Base-by-base conservation (phyloP, 2,888 invertebrate species). In the Nasonia oneida region DNA sequence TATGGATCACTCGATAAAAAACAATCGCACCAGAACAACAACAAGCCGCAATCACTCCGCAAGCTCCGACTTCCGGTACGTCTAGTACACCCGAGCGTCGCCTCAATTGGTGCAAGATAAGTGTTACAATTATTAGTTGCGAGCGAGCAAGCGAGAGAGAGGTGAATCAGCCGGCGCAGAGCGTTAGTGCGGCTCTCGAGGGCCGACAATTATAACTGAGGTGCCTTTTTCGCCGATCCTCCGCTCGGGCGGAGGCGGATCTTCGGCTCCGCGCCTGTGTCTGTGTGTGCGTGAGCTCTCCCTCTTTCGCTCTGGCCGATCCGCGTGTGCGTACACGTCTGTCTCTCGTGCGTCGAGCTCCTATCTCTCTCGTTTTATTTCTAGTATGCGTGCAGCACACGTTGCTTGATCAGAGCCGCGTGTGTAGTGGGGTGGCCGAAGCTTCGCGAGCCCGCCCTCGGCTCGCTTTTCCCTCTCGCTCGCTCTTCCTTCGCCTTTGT, bases 191-290 rank as follows among this genome's bases (percentile, higher is more conserved):
- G 90, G 90, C 92, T 92, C 90, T 78, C 83, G 75, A 84, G 86
- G 91, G 90, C 92, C 90, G 93, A 93, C 93, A 93, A 93, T 93
- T 93, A 93, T 93, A 93, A 93, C 93, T 93, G 93, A 93, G 93
- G 76, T 81, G 81, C 67, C 92, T 92, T 93, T 93, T 93, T 93
- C 91, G 93, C 89, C 88, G 89, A 90, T 88, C 88, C 89, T 88
- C 88, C 87, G 86, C 89, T 88, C 85, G 88, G 89, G 90, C 89
- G 93, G 91, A 92, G 93, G 93, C 93, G 93, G 92, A 91, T 91
- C 93, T 90, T 76, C 78, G 76, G 82, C 18, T 85, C n/a, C n/a
- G 57, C 70, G 71, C 77, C 64, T 75, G 57, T 23, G 39, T 80
- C 74, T 77, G 84, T 71, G 75, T 15, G 76, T 82, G 78, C 67